Evolutionary conservation across 2,797 vertebrate species (phyloP).

Genomic region (Channa striata): DNA sequence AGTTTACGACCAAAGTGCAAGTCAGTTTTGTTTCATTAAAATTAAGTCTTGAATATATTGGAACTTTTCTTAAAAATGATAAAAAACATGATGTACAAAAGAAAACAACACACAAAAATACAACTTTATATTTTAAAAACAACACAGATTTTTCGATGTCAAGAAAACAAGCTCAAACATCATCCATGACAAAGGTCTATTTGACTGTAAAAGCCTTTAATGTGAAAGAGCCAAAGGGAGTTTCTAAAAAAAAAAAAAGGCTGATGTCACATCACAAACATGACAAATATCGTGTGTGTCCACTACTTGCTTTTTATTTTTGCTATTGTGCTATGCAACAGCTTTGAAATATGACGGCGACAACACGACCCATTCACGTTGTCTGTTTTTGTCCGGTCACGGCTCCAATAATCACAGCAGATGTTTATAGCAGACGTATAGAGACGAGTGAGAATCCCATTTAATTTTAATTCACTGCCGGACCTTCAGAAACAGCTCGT

Average conservation of each 20-base stretch:
- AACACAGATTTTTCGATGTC: too few relatives aligned
- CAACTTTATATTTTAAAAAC: too few relatives aligned
- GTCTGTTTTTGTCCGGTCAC: constrained; percentile 17
- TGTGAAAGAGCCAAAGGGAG: constrained; percentile 3
- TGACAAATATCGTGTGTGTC: constrained; percentile 15
- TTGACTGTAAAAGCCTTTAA: constrained; percentile 9
- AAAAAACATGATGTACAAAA: not conserved
- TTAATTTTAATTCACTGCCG: constrained; percentile 38
- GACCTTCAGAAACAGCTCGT: constrained; percentile 9
- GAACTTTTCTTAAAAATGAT: not conserved
- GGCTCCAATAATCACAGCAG: constrained; percentile 15
- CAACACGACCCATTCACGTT: constrained; percentile 21
- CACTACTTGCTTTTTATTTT: not conserved
- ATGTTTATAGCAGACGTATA: constrained; percentile 22
- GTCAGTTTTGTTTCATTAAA: too few relatives aligned
- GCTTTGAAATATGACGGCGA: not conserved
- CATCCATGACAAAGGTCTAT: too few relatives aligned
- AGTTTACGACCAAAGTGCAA: too few relatives aligned
- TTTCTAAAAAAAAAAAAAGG: too few relatives aligned
- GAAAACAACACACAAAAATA: not conserved
- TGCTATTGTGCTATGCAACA: constrained; percentile 6
- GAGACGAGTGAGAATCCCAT: constrained; percentile 18
- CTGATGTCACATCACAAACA: not conserved
- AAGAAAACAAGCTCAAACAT: too few relatives aligned
- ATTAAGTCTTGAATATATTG: not conserved